A percentile compares a stretch with the other conserved stretches of the same genome.
Evolutionary conservation across 2,113 vertebrate species (phyloP).

Genomic region (Dipodomys merriami): DNA sequence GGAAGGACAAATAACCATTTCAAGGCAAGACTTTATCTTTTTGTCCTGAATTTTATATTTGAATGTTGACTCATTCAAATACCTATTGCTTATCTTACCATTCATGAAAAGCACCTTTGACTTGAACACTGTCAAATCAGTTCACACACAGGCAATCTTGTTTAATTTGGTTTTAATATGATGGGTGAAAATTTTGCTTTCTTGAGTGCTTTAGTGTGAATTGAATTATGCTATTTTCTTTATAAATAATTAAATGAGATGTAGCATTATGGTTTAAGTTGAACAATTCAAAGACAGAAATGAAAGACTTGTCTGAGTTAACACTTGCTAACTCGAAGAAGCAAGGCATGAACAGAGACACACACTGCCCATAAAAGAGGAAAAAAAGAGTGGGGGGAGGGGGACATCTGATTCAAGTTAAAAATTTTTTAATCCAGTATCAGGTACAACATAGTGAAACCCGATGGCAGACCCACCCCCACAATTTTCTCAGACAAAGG

Average conservation of each 20-base stretch:
- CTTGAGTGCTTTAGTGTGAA: conserved; percentile 1
- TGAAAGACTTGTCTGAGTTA: too few relatives aligned
- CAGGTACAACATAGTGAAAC: too few relatives aligned
- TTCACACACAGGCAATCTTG: neutral
- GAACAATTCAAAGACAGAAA: neutral
- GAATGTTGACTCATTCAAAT: neutral
- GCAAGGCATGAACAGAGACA: too few relatives aligned
- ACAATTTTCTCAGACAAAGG: too few relatives aligned
- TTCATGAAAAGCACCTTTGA: conserved; percentile 16
- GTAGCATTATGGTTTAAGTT: neutral
- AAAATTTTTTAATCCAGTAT: too few relatives aligned
- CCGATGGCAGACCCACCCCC: too few relatives aligned
- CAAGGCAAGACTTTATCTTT: neutral
- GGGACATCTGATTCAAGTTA: too few relatives aligned
- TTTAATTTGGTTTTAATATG: neutral
- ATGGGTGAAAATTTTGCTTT: neutral
- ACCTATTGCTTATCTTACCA: neutral
- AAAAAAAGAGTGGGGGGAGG: too few relatives aligned
- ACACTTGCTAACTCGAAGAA: too few relatives aligned
- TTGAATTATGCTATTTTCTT: neutral
- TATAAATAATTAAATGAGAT: neutral
- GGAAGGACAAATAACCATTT: conserved; percentile 48
- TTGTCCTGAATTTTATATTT: conserved; percentile 29
- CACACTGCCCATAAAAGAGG: too few relatives aligned
- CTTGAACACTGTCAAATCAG: neutral